phyloP scores from a whole-genome alignment of 2,113 vertebrate species.

The Peromyscus polionotus region DNA sequence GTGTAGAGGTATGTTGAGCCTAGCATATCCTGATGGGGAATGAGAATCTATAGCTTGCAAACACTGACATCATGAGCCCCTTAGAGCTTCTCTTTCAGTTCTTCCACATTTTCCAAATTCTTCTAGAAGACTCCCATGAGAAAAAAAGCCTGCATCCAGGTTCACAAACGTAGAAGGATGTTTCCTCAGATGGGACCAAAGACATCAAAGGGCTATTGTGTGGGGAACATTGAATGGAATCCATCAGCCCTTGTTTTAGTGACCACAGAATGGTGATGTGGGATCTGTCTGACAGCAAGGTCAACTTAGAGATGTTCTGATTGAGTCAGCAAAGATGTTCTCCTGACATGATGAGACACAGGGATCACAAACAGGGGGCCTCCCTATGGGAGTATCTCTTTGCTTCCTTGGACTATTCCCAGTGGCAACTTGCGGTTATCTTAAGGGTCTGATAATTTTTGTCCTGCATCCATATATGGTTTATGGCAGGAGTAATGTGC shows the following conservation, averaged over 20 bases:
- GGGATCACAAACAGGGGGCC: not conserved
- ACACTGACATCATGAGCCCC: rapidly evolving
- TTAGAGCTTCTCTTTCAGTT: too few species aligned
- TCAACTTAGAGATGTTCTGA: not conserved
- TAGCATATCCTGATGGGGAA: not conserved
- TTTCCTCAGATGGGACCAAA: not conserved
- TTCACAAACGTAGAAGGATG: not conserved
- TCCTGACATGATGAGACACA: not conserved
- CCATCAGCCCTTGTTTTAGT: not conserved
- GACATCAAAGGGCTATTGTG: not conserved
- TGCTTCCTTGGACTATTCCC: not conserved
- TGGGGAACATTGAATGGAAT: not conserved
- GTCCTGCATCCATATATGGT: not conserved
- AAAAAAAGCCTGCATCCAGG: not conserved
- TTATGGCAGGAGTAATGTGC: not conserved
- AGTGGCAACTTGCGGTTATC: not conserved
- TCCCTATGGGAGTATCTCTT: not conserved
- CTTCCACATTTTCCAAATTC: not conserved
- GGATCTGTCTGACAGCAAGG: not conserved
- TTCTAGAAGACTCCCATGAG: not conserved
- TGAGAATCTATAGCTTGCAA: not conserved
- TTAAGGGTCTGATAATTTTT: not conserved
- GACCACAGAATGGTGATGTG: not conserved
- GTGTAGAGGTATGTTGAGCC: not conserved
- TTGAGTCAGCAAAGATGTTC: not conserved